Evolutionary conservation across 2,797 vertebrate genomes (phyloP).

Genomic region (Poliocrania exsul): DNA sequence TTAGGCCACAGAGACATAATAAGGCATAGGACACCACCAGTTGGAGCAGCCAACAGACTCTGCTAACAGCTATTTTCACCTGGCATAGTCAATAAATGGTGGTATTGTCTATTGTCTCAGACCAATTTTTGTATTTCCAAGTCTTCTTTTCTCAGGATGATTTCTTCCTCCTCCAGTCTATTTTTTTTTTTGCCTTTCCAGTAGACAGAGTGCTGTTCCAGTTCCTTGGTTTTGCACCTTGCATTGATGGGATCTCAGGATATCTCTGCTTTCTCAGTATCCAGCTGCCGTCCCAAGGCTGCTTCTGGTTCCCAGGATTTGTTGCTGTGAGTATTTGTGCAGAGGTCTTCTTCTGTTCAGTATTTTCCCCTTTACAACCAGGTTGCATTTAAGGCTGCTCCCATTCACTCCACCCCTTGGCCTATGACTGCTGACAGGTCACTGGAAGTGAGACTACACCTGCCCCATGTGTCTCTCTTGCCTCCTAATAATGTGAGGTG

Average conservation of each 20-base stretch:
- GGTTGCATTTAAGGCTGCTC: not conserved
- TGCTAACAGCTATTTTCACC: not conserved
- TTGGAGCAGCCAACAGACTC: not conserved
- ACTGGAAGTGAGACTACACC: not conserved
- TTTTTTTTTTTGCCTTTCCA: not conserved
- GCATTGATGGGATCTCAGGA: rapidly evolving
- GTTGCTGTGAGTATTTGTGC: not conserved
- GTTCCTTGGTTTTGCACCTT: not conserved
- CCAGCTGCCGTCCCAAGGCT: not conserved
- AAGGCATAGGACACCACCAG: not conserved
- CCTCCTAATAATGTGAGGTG: not conserved
- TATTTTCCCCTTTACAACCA: not conserved
- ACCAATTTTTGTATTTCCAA: not conserved
- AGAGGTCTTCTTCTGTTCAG: not conserved
- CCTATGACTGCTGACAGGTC: not conserved
- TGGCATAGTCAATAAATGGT: not conserved
- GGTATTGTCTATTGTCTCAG: not conserved
- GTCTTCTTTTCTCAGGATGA: not conserved
- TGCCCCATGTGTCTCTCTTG: not conserved
- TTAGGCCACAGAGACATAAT: not conserved
- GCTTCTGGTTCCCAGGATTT: not conserved
- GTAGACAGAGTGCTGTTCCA: not conserved
- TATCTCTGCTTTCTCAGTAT: not conserved
- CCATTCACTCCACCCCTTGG: not conserved
- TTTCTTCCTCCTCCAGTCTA: not conserved